These are phyloP conservation scores for Hystrix brachyura DNA, from an alignment of 2,113 vertebrate genomes.

Conservation along the genomic window DNA sequence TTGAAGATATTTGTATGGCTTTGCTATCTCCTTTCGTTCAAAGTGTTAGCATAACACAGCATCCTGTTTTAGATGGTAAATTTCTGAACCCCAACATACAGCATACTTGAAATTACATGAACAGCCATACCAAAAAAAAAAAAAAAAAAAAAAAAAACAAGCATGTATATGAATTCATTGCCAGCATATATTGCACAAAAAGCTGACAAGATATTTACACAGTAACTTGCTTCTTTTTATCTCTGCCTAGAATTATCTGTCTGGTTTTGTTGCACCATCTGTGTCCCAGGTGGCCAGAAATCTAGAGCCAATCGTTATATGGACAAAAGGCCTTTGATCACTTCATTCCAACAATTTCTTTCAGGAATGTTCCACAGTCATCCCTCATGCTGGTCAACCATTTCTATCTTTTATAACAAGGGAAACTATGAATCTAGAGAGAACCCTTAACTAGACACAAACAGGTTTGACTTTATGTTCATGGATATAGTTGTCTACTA, in stretches of 20 bases:
- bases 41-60: not conserved
- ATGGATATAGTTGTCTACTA: not conserved
- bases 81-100: not conserved
- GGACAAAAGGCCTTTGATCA: not conserved
- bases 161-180: not conserved
- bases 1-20: not conserved
- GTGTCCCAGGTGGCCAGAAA: not conserved
- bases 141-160: not conserved
- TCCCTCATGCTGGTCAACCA: not conserved
- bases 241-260: not conserved
- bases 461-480: not conserved
- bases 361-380: not conserved
- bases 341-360: not conserved
- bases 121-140: not conserved
- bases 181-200: not conserved
- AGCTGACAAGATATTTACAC: not conserved
- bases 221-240: not conserved
- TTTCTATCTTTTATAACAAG: not conserved
- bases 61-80: not conserved
- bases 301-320: not conserved
- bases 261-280: not conserved
- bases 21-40: not conserved
- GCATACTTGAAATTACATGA: not conserved
- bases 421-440: not conserved
- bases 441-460: not conserved